phyloP scores from a whole-genome alignment of 2,888 invertebrate species.

The Hemicrepidius hirtus region DNA sequence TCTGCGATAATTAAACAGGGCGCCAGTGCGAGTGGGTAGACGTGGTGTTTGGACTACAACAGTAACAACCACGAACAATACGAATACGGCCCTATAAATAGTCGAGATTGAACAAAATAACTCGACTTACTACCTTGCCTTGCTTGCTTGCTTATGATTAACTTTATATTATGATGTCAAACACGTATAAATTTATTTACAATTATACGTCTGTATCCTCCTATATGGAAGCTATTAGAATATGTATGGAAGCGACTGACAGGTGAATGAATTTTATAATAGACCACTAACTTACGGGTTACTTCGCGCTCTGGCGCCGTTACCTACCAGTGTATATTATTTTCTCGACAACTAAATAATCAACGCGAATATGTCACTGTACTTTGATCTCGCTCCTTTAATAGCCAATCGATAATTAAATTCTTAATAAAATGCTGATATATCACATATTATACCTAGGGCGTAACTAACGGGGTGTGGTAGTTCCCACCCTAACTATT shows the following conservation, averaged over 20 bases:
- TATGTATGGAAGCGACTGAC: constrained; percentile 38
- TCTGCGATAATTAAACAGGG: constrained; percentile 47
- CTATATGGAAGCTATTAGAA: constrained; percentile 41
- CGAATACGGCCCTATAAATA: constrained; percentile 44
- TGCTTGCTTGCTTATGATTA: constrained; percentile 34
- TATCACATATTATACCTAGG: too few species aligned
- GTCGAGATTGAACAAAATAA: constrained; percentile 42
- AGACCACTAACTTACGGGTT: constrained; percentile 28
- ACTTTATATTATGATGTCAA: constrained; percentile 44
- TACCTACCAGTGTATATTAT: neutral
- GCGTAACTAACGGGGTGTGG: too few species aligned
- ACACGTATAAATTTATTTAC: constrained; percentile 48
- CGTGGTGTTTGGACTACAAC: constrained; percentile 39
- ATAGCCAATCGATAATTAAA: constrained; percentile 11
- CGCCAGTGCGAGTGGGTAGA: constrained; percentile 44
- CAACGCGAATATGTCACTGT: constrained; percentile 1
- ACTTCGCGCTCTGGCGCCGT: constrained; percentile 19
- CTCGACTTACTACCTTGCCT: constrained; percentile 34
- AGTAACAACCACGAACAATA: constrained; percentile 45
- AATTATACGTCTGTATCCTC: constrained; percentile 46
- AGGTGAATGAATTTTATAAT: constrained; percentile 43
- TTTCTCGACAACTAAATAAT: neutral
- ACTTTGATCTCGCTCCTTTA: neutral
- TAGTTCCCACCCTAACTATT: too few species aligned
- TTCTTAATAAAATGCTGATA: neutral